A percentile compares a stretch with the other conserved stretches of the same genome.
phyloP scores from a whole-genome alignment of 2,888 invertebrate species.

The Diadegma fenestrale region DNA sequence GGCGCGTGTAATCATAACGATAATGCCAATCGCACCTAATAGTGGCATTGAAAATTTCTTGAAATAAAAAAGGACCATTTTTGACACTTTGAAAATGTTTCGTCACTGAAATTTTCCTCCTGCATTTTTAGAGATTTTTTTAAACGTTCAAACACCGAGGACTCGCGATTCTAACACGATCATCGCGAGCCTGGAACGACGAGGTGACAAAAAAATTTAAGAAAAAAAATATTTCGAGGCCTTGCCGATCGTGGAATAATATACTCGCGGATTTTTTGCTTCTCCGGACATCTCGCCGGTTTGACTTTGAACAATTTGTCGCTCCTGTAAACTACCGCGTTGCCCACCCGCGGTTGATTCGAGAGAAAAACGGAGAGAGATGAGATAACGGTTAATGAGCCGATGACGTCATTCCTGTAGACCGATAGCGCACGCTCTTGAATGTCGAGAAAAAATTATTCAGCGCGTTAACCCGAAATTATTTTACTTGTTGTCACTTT shows the following conservation, averaged over 20 bases:
- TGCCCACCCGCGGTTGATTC: not conserved
- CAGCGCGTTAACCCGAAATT: constrained; percentile 57
- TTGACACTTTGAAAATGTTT: not conserved
- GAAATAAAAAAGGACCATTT: not conserved
- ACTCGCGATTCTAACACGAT: too few species aligned
- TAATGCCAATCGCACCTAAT: not conserved
- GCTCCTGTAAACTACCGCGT: constrained; percentile 55
- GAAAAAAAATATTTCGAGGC: not conserved
- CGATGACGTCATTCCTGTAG: constrained; percentile 33
- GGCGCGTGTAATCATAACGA: not conserved
- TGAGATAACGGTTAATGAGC: constrained; percentile 52
- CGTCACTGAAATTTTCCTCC: not conserved
- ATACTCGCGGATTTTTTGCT: constrained; percentile 36
- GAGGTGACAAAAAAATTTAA: not conserved
- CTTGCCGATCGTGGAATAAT: constrained; percentile 25
- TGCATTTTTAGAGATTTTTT: not conserved
- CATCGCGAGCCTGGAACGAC: too few species aligned
- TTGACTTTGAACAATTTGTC: constrained; percentile 63
- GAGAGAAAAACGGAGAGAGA: constrained; percentile 23
- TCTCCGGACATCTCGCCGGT: constrained; percentile 16
- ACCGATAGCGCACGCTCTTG: constrained; percentile 33
- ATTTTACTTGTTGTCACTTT: not conserved
- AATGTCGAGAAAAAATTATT: constrained; percentile 18
- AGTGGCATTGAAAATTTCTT: not conserved
- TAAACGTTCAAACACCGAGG: not conserved